Conservation (phyloP, 2,797 vertebrate genomes). For the Cyprinella venusta region DNA sequence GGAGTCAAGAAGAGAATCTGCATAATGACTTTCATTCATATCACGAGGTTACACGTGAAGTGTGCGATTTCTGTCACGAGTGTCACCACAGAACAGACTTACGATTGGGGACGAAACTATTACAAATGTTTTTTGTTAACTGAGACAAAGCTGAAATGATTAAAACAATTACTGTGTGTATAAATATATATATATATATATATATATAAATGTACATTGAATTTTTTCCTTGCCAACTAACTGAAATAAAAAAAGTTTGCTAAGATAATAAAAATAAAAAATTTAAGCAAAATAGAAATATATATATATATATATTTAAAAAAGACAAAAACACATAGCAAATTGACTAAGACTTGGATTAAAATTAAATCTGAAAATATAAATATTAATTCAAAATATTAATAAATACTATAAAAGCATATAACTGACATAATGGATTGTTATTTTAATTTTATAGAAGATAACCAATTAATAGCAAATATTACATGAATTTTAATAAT, state of each 20-base stretch:
- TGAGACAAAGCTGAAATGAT: background rate
- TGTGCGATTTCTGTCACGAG: background rate
- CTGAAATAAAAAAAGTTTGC: background rate
- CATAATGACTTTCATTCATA: constrained; percentile 28
- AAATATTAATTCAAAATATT: background rate
- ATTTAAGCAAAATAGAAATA: background rate
- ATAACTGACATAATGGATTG: no score
- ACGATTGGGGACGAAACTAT: background rate
- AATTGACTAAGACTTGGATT: no score
- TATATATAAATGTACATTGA: no score
- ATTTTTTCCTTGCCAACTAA: no score
- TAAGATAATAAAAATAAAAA: background rate
- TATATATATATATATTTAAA: background rate
- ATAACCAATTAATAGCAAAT: background rate
- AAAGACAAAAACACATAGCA: background rate
- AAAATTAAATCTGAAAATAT: background rate
- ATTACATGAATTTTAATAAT: background rate
- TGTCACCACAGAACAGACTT: background rate
- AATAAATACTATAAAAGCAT: background rate
- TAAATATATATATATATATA: no score
- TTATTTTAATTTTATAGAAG: background rate
- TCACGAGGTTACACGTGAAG: background rate
- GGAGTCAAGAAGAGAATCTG: background rate
- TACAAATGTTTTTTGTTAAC: background rate
- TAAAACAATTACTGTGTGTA: no score